phyloP scores from a whole-genome alignment of 2,797 vertebrate genomes.

The Taenioides sp. region DNA sequence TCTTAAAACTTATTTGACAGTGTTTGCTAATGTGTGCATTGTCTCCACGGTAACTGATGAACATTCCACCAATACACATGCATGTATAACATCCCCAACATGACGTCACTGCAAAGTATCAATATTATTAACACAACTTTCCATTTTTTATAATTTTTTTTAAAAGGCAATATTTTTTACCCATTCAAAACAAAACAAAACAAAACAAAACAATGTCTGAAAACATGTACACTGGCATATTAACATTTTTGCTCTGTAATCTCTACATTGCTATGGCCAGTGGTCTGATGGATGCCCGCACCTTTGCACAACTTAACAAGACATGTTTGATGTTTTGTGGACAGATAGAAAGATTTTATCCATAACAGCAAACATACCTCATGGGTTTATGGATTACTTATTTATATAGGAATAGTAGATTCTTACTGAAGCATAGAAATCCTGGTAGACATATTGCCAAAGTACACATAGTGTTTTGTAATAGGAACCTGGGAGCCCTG shows the following conservation, averaged over 20 bases:
- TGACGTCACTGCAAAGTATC: too few species aligned
- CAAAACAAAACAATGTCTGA: not conserved
- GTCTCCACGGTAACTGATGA: too few species aligned
- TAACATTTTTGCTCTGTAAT: not conserved
- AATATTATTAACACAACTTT: too few species aligned
- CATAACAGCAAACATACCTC: slow-evolving; percentile 63
- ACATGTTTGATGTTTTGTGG: slow-evolving; percentile 51
- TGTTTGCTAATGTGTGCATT: too few species aligned
- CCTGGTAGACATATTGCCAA: slow-evolving; percentile 60
- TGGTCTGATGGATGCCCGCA: not conserved
- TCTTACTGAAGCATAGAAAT: slow-evolving; percentile 66
- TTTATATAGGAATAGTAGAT: slow-evolving; percentile 64
- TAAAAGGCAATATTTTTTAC: too few species aligned
- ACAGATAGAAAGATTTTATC: slow-evolving; percentile 60
- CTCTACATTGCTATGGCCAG: not conserved
- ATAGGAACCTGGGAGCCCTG: slow-evolving; percentile 62
- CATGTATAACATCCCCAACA: too few species aligned
- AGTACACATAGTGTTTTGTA: slow-evolving; percentile 69
- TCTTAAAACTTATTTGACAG: too few species aligned
- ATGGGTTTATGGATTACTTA: slow-evolving; percentile 78
- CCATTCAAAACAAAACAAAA: not conserved
- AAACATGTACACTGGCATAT: not conserved
- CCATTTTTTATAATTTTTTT: too few species aligned
- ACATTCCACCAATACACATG: too few species aligned
- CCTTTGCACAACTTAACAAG: slow-evolving; percentile 2